Evolutionary conservation across 2,888 invertebrate genomes (phyloP), one percentile per base, ranked within the genome.

Genomic region (Sarcophaga carnaria): DNA sequence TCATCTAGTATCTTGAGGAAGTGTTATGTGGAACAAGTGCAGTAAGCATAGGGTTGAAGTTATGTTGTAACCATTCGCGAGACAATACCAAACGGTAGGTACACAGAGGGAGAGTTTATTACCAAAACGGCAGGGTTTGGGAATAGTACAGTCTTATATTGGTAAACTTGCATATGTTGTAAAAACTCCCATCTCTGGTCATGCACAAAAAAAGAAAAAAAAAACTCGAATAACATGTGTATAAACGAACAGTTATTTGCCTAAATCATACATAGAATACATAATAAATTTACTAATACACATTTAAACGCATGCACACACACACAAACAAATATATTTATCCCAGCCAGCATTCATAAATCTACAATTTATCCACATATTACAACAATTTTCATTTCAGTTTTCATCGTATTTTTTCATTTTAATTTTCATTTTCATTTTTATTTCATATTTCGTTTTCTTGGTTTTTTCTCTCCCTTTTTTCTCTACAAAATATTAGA

Each of bases 221-320:
- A 54, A 54, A 54, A 54, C 14, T 0, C 17, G 17, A 3, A 3
- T 17, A 12, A 54, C 54, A 14, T 4, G 17, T 54, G 54, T 5
- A 54, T 54, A 54, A 14, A 54, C 54, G 17, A 54, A 17, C 27
- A 59, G 66, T 67, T 78, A 69, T 64, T 71, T 79, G 63, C 54
- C 71, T 71, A 80, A 80, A 71, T 71, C 64, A 14, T 63, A 54
- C 17, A 17, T 37, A 37, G 37, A 37, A 37, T 37, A 79, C 70
- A 79, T 79, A 70, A 71, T 49, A 70, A 79, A 63, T 79, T 49
- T 71, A 20, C 70, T 70, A 20, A 79, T 74, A 45, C 47, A 47
- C 25, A 63, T 70, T 49, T 17, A 72, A 37, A 63, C 63, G 22
- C 47, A 20, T 60, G 17, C 60, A 27, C 59, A 12, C 37, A 37